phyloP scores from a whole-genome alignment of 2,113 vertebrate genomes.

The Geothlypis trichas region DNA sequence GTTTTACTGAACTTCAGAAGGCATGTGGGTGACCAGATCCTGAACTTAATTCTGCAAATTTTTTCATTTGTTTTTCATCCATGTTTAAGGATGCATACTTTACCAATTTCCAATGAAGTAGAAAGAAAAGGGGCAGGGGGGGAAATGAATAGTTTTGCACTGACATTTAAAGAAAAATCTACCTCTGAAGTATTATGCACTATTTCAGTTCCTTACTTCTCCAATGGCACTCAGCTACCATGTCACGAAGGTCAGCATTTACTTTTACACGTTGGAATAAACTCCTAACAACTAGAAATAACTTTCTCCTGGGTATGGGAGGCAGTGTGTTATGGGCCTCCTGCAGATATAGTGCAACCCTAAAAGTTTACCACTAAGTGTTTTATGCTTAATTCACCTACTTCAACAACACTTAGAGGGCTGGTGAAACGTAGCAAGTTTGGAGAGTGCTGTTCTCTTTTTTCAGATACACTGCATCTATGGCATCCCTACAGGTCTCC shows the following conservation, averaged over 20 bases:
- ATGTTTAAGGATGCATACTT: neutral
- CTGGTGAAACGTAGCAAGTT: neutral
- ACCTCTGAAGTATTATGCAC: neutral
- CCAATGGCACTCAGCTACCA: neutral
- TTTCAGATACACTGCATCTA: neutral
- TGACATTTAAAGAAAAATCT: neutral
- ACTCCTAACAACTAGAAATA: neutral
- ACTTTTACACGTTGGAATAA: neutral
- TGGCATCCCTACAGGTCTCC: neutral
- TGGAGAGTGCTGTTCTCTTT: neutral
- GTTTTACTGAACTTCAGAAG: neutral
- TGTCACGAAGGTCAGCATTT: neutral
- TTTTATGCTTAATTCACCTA: neutral
- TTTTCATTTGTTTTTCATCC: neutral
- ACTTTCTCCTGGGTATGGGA: neutral
- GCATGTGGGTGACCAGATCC: neutral
- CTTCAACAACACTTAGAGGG: neutral
- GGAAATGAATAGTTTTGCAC: rapidly evolving
- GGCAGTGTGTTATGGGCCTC: neutral
- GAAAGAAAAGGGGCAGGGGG: rapidly evolving
- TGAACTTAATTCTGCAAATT: neutral
- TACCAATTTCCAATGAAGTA: neutral
- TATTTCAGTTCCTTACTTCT: neutral
- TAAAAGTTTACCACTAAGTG: neutral
- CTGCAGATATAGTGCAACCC: neutral